Percentiles rank a stretch among this genome's conserved stretches.
Conservation (phyloP, 64 coral and sea anemone species). For the Pocillopora verrucosa region DNA sequence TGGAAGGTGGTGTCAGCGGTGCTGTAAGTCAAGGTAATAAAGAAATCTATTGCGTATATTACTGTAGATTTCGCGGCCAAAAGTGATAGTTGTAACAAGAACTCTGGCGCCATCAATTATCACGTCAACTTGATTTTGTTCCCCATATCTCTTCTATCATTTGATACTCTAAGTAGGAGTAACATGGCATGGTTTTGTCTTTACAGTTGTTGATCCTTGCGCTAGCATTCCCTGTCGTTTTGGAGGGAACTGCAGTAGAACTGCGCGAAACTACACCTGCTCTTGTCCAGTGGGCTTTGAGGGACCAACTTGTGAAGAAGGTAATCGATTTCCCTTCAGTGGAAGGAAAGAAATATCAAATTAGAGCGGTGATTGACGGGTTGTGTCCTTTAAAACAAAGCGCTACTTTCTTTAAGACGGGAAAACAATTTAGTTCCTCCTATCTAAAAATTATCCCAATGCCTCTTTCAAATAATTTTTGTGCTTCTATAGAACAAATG, state of each 20-base stretch:
- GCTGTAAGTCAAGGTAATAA: not conserved
- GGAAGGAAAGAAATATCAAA: not conserved
- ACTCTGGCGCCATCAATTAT: no score
- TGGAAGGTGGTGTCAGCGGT: not conserved
- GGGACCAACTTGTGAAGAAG: constrained; percentile 13
- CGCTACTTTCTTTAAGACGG: no score
- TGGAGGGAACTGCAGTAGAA: constrained; percentile 22
- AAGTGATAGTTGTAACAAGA: no score
- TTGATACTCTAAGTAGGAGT: not conserved
- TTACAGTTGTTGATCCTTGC: constrained; percentile 30
- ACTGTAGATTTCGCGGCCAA: no score
- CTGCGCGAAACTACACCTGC: not conserved
- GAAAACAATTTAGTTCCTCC: no score
- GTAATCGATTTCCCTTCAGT: not conserved
- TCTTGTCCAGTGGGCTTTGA: constrained; percentile 4
- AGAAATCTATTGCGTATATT: not conserved
- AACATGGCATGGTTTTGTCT: not conserved
- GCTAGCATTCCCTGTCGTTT: constrained; percentile 1
- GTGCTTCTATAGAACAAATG: no score
- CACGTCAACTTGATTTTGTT: no score
- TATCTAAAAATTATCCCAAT: no score
- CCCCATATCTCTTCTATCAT: no score
- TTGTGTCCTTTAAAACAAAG: no score
- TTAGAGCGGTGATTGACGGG: no score
- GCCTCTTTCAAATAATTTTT: no score